phyloP scores from a whole-genome alignment of 2,888 invertebrate genomes.

The Drosophila meridionalis region DNA sequence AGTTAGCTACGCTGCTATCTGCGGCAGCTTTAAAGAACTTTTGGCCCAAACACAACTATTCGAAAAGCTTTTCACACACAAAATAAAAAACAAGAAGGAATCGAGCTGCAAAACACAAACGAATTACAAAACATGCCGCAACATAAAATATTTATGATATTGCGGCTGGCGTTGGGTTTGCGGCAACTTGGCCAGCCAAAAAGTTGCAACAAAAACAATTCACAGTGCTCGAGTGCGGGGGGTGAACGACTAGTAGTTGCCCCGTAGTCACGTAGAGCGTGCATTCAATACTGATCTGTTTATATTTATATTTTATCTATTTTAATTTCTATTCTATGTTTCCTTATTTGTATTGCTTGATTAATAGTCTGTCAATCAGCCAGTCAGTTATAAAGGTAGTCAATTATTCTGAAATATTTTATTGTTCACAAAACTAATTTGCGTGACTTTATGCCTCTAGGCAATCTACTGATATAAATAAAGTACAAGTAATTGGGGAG shows the following conservation, averaged over 20 bases:
- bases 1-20: neutral
- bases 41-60: conserved; percentile 41
- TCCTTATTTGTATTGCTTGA: neutral
- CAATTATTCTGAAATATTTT: no score
- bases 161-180: conserved; percentile 55
- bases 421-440: no score
- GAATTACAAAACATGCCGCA: conserved; percentile 61
- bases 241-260: neutral
- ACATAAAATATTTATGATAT: conserved; percentile 77
- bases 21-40: conserved; percentile 17
- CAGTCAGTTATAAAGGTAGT: no score
- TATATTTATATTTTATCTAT: neutral
- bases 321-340: neutral
- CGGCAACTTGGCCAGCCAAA: conserved; percentile 43
- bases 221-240: neutral
- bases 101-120: conserved; percentile 42
- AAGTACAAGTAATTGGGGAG: no score
- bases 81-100: conserved; percentile 7
- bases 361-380: no score
- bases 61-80: conserved; percentile 31
- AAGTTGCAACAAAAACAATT: conserved; percentile 32
- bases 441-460: no score
- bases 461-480: no score
- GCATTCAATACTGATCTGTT: neutral
- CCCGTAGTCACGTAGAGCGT: neutral